phyloP scores from a whole-genome alignment of 2,888 invertebrate genomes.

The Muschampia staudingeri region DNA sequence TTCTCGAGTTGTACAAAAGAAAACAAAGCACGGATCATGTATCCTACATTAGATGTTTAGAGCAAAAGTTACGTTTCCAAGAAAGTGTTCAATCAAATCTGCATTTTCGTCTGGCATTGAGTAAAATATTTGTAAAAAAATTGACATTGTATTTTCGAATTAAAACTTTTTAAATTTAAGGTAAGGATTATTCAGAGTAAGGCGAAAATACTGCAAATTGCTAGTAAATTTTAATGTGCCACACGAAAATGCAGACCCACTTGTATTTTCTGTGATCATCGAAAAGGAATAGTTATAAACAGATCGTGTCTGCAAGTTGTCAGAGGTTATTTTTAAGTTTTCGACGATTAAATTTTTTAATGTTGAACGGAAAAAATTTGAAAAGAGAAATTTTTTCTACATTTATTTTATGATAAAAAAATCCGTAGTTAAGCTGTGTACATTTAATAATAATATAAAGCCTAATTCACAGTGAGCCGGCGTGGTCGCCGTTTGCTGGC shows the following conservation, averaged over 20 bases:
- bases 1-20: conserved; percentile 84
- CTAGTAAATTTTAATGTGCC: conserved; percentile 60
- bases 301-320: conserved; percentile 85
- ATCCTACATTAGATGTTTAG: conserved; percentile 90
- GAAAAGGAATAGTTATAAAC: conserved; percentile 85
- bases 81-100: conserved; percentile 86
- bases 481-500: conserved; percentile 65
- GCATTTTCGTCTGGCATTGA: conserved; percentile 74
- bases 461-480: conserved; percentile 80
- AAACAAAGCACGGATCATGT: conserved; percentile 88
- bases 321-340: conserved; percentile 88
- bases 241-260: conserved; percentile 73
- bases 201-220: conserved; percentile 69
- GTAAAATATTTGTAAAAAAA: conserved; percentile 75
- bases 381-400: conserved; percentile 85
- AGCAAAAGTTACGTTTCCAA: conserved; percentile 90
- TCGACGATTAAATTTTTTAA: conserved; percentile 85
- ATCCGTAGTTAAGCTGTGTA: conserved; percentile 90
- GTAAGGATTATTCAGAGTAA: conserved; percentile 75
- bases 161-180: conserved; percentile 75
- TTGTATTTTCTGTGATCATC: conserved; percentile 88
- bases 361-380: conserved; percentile 77
- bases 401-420: conserved; percentile 86
- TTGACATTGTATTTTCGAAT: conserved; percentile 80
- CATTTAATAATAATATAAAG: conserved; percentile 82